Base-by-base conservation (phyloP, 2,113 vertebrate species). In the Lepus timidus region DNA sequence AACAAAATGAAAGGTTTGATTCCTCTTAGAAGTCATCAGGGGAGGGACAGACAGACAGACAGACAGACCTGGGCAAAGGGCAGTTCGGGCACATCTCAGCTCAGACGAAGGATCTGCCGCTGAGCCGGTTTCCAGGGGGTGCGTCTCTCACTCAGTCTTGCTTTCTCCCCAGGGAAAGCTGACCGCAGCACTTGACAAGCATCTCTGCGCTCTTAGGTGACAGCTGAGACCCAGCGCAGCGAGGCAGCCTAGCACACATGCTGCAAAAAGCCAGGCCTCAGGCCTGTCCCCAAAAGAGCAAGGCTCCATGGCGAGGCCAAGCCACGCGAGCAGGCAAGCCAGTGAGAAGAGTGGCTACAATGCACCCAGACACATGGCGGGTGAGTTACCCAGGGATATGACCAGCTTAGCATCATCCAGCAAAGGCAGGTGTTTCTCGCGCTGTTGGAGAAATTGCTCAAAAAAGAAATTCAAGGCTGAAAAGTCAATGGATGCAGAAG, bases 401-500 rank as follows among this genome's bases (percentile, higher is more conserved):
- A 52, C 67, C 55, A 73, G 10, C 61, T 75, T 83, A 12, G 2
- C 2, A 4, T 13, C 79, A 73, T 29, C 51, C 52, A 33, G 78
- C 61, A 90, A 62, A 82, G 14, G 6, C 25, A 81, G 29, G 29
- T 51, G 73, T 91, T 89, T 65, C 17, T 85, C 14, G 16, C 13
- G 20, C 14, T 88, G n/a, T 13, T 64, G 91, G 31, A 33, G 52
- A 91, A 85, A 29, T 68, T 82, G 27, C 20, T 94, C 39, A 65
- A 64, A 76, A 65, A 70, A 90, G n/a, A 23, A 79, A 71, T 58
- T 89, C 7, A 89, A 80, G 7, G 39, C 58, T 75, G 94, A 85
- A 96, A 75, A 94, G 22, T 71, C 39, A 93, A 75, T 96, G 31
- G 29, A 51, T 36, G 12, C 5, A 83, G 62, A 61, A n/a, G 75